These are phyloP conservation scores for Spodoptera litura DNA, from an alignment of 1,140 invertebrate genomes.

Conservation along the genomic window DNA sequence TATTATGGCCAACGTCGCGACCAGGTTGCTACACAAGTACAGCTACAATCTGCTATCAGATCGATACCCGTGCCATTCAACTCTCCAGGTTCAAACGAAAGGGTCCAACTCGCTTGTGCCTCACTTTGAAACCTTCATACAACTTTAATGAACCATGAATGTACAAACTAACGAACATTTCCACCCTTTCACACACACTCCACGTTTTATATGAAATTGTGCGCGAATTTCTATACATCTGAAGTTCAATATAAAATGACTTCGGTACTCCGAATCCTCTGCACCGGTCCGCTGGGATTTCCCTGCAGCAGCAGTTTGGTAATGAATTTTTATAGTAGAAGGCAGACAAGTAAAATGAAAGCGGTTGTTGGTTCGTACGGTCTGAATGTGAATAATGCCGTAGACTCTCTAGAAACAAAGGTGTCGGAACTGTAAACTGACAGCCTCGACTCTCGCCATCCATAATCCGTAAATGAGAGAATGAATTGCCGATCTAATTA, in stretches of 20 bases:
- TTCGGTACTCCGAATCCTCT: too few species aligned
- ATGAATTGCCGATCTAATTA: slow-evolving; percentile 46
- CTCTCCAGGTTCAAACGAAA: slow-evolving; percentile 22
- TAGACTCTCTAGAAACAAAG: too few species aligned
- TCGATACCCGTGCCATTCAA: slow-evolving; percentile 15
- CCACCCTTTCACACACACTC: slow-evolving; percentile 6
- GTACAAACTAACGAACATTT: slow-evolving; percentile 22
- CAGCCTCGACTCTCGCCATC: not conserved
- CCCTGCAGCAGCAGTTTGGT: too few species aligned
- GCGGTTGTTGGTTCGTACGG: too few species aligned
- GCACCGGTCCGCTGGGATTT: too few species aligned
- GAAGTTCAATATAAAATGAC: not conserved
- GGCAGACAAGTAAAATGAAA: too few species aligned
- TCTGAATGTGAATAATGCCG: too few species aligned
- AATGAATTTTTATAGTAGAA: too few species aligned
- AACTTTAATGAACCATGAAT: slow-evolving; percentile 37
- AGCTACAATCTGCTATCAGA: not conserved
- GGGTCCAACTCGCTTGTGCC: not conserved
- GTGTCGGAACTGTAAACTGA: not conserved
- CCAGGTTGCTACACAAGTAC: not conserved
- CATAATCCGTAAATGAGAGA: slow-evolving; percentile 32
- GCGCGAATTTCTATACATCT: not conserved
- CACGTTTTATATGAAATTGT: not conserved
- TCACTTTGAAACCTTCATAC: slow-evolving; percentile 18
- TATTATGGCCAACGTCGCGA: not conserved